Evolutionary conservation across 2,797 vertebrate species (phyloP).

Genomic region (Melanotaenia trifasciata): DNA sequence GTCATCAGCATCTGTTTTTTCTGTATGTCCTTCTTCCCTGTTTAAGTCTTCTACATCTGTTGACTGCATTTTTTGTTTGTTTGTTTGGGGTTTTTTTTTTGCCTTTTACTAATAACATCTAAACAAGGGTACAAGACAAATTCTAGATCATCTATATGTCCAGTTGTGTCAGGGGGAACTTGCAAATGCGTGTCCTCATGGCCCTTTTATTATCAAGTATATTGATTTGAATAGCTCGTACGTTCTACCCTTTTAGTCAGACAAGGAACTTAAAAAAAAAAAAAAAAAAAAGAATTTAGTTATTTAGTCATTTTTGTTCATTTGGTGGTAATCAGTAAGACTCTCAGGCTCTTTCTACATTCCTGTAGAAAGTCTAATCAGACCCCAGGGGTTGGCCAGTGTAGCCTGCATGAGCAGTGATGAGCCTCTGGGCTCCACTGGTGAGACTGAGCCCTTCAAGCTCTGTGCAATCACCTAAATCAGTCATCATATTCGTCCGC

Average conservation of each 20-base stretch:
- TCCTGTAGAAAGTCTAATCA: conserved; percentile 60
- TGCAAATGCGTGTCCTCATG: conserved; percentile 51
- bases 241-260: too few relatives aligned
- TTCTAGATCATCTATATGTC: conserved; percentile 38
- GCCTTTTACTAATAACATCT: neutral
- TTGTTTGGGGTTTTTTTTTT: neutral
- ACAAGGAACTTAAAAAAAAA: too few relatives aligned
- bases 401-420: conserved; percentile 55
- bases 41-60: neutral
- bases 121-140: conserved; percentile 25
- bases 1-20: conserved; percentile 13
- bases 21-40: neutral
- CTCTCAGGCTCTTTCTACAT: conserved; percentile 55
- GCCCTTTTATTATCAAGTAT: conserved; percentile 40
- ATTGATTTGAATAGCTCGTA: conserved; percentile 42
- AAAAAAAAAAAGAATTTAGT: too few relatives aligned
- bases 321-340: conserved; percentile 37
- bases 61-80: neutral
- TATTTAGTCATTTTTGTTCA: conserved; percentile 5
- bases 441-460: conserved; percentile 47
- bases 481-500: conserved; percentile 52
- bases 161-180: conserved; percentile 54
- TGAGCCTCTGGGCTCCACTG: conserved; percentile 55
- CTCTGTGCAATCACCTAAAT: conserved; percentile 59
- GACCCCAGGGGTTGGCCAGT: conserved; percentile 38